A percentile compares a stretch with the other conserved stretches of the same genome.
Evolutionary conservation across 2,888 invertebrate genomes (phyloP).

Genomic region (Stomorhina lunata): DNA sequence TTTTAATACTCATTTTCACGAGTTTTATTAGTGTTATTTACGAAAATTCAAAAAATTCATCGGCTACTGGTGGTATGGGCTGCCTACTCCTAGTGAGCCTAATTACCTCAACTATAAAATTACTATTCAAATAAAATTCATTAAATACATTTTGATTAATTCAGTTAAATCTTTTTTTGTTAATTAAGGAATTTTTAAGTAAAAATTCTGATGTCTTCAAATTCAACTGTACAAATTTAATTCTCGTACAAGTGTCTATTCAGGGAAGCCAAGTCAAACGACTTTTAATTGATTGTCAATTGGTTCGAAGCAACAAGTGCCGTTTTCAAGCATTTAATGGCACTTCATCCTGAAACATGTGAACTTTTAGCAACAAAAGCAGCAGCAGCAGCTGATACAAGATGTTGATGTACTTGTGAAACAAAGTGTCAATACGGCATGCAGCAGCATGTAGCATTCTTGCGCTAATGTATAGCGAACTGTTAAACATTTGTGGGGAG

Average conservation of each 20-base stretch:
- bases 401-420: slow-evolving; percentile 21
- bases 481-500: not conserved
- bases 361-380: not conserved
- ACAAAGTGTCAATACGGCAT: slow-evolving; percentile 41
- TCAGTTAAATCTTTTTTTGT: not conserved
- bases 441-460: slow-evolving; percentile 37
- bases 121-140: not conserved
- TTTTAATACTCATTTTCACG: too few relatives aligned
- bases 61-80: too few relatives aligned
- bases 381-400: not conserved
- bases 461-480: not conserved
- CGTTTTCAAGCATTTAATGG: slow-evolving; percentile 30
- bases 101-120: too few relatives aligned
- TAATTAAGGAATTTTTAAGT: slow-evolving; percentile 31
- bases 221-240: not conserved
- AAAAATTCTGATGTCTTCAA: slow-evolving; percentile 26
- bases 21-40: too few relatives aligned
- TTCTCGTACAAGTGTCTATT: slow-evolving; percentile 25
- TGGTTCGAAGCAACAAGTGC: slow-evolving; percentile 55
- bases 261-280: slow-evolving; percentile 17
- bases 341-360: slow-evolving; percentile 17
- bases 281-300: slow-evolving; percentile 56
- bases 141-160: not conserved
- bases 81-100: too few relatives aligned
- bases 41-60: too few relatives aligned